These are phyloP conservation scores for Rhyacichthys aspro DNA, from an alignment of 2,797 vertebrate genomes.

Conservation along the genomic window DNA sequence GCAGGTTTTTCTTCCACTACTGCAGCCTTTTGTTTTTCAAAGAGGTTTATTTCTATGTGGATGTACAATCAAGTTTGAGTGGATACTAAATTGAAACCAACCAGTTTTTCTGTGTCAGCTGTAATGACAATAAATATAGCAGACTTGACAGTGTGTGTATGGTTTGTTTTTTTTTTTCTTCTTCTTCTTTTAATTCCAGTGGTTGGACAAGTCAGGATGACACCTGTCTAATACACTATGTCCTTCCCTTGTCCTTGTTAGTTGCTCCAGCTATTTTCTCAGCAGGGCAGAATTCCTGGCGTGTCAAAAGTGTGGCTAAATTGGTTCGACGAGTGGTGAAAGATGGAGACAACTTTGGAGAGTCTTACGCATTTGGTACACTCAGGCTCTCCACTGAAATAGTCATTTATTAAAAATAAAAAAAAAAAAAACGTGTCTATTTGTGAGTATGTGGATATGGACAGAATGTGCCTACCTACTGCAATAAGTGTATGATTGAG, in stretches of 20 bases:
- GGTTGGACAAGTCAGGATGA: constrained; percentile 50
- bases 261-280: constrained; percentile 62
- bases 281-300: constrained; percentile 50
- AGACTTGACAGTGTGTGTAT: constrained; percentile 40
- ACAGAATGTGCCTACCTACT: constrained; percentile 23
- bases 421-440: background rate
- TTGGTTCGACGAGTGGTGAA: constrained; percentile 69
- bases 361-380: constrained; percentile 57
- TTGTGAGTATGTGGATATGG: constrained; percentile 7
- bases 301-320: constrained; percentile 72
- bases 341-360: constrained; percentile 68
- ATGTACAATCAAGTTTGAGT: background rate
- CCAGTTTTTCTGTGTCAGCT: background rate
- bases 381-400: constrained; percentile 51
- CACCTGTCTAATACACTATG: constrained; percentile 68
- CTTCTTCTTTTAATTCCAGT: too few species aligned
- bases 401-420: constrained; percentile 48
- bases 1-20: background rate
- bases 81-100: constrained; percentile 8
- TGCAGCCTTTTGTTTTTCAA: background rate
- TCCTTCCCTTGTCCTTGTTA: constrained; percentile 69
- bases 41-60: background rate
- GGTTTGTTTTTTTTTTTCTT: constrained; percentile 60
- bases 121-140: constrained; percentile 24
- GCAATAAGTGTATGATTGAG: constrained; percentile 55